A percentile compares a stretch with the other conserved stretches of the same genome.
Conservation (phyloP, 2,113 vertebrate genomes). For the Urocitellus parryii region DNA sequence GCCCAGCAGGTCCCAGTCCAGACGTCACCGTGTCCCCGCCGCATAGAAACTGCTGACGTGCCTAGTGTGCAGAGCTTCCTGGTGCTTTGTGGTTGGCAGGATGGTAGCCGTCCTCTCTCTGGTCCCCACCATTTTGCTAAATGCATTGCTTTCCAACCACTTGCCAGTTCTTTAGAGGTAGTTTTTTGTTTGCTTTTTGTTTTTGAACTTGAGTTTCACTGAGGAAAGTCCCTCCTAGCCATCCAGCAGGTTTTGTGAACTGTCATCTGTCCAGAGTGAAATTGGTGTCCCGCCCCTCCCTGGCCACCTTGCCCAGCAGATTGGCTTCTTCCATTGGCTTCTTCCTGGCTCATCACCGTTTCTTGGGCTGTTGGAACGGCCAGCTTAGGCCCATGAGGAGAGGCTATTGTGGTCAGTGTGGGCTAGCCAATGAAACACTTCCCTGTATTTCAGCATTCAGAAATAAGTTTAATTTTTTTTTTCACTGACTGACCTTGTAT, state of each 20-base stretch:
- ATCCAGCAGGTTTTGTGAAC: background rate
- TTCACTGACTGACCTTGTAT: background rate
- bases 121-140: background rate
- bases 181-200: background rate
- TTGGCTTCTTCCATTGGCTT: background rate
- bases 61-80: fast-evolving
- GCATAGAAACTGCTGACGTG: fast-evolving
- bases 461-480: background rate
- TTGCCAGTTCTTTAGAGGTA: background rate
- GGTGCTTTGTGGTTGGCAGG: background rate
- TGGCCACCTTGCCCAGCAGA: fast-evolving
- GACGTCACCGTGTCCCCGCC: fast-evolving
- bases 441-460: background rate
- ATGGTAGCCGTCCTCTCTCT: background rate
- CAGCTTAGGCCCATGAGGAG: background rate
- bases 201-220: background rate
- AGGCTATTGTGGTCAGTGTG: background rate
- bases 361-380: background rate
- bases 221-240: background rate
- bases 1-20: background rate
- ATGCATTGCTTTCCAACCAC: background rate
- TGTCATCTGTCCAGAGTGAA: background rate
- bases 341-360: fast-evolving
- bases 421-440: background rate
- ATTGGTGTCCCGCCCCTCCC: fast-evolving